These are phyloP conservation scores for Theocolax elegans DNA, from an alignment of 1,140 invertebrate species.

Conservation along the genomic window DNA sequence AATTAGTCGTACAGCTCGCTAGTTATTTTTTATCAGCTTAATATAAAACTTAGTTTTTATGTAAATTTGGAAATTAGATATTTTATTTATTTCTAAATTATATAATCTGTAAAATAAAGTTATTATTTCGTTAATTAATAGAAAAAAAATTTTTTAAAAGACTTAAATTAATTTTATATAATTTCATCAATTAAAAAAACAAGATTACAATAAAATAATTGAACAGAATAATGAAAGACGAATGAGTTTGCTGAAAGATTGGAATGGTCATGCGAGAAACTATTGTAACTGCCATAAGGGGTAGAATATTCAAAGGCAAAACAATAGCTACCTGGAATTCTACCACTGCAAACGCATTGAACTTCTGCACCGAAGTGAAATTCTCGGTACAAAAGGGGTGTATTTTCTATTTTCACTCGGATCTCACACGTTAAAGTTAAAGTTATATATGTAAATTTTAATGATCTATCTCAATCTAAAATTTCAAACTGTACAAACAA, in stretches of 20 bases:
- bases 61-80: too few relatives aligned
- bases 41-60: too few relatives aligned
- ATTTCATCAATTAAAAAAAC: not conserved
- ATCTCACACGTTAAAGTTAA: too few relatives aligned
- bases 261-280: constrained; percentile 5
- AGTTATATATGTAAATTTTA: too few relatives aligned
- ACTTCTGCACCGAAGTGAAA: constrained; percentile 8
- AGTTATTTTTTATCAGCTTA: too few relatives aligned
- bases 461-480: not conserved
- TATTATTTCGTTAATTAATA: too few relatives aligned
- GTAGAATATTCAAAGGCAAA: constrained; percentile 18
- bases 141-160: not conserved
- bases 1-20: too few relatives aligned
- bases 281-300: not conserved
- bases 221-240: constrained; percentile 8
- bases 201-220: not conserved
- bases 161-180: not conserved
- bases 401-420: too few relatives aligned
- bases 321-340: constrained; percentile 19
- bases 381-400: not conserved
- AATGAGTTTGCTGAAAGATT: not conserved
- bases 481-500: not conserved
- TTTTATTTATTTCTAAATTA: too few relatives aligned
- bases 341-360: constrained; percentile 5
- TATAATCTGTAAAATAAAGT: too few relatives aligned